Base-by-base conservation (phyloP, 1,140 invertebrate genomes). In the Drosophila azteca region DNA sequence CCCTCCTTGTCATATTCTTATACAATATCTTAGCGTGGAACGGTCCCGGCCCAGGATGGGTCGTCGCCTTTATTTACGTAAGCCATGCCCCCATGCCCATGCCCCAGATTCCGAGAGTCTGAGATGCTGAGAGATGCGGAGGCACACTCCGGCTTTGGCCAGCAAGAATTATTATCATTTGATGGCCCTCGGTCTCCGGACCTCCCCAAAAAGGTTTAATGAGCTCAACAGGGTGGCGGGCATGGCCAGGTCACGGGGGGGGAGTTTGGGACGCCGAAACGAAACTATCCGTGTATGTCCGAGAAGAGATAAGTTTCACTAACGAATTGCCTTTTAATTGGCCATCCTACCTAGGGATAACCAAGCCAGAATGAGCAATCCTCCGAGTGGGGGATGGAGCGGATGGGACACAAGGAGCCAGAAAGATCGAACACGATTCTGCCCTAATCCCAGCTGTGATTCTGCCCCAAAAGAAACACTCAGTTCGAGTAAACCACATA, bases 1-100 rank as follows among this genome's bases (percentile, higher is more conserved):
- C 79, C 72, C 53, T 58, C 59, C 76, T 77, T 88, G 83, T 88
- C 83, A 88, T 77, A 79, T 78, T 76, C 83, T 77, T 78, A 68
- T 53, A 77, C 72, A 82, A 87, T 71, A 85, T 87, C 82, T 79
- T 59, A 75, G 65, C 68, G 44, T 35, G 51, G 1, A 41, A 50
- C 31, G 31, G 31, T 35, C 9, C 9, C 7, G 8, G 29, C 0
- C 7, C 29, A 2, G 31, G 31, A 35, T 35, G 31, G 31, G 9
- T 35, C 4, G 35, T 39, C 11, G 35, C 35, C 35, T 39, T 39
- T 39, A 39, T 13, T 39, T 39, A 2, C 11, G 35, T 39, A 39
- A 39, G 35, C 35, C 11, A 39, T 13, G 31, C 35, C 35, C 35
- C 35, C 11, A 11, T 13, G 11, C 9, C 31, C 31, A 6, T 31